Conservation (phyloP, 2,113 vertebrate genomes). For the Suncus etruscus region DNA sequence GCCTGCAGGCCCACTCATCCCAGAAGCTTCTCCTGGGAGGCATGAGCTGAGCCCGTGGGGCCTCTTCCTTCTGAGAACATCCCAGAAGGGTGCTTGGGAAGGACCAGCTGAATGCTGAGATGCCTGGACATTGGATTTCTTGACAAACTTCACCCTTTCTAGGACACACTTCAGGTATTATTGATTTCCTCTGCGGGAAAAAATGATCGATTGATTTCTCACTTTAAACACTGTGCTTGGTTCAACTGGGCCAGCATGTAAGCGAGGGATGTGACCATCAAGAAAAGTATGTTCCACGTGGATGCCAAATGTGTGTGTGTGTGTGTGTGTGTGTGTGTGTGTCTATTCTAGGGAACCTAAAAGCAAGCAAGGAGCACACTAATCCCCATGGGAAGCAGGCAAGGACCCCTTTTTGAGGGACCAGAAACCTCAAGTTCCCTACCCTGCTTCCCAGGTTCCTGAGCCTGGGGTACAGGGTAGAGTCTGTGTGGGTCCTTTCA, state of each 20-base stretch:
- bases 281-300: neutral
- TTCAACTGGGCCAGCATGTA: neutral
- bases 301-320: too few species aligned
- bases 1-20: neutral
- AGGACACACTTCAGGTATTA: slow-evolving; percentile 46
- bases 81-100: too few species aligned
- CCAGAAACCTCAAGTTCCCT: neutral
- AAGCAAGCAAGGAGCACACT: neutral
- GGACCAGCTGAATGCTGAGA: neutral
- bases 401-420: neutral
- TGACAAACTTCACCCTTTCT: neutral
- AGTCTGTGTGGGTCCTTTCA: neutral
- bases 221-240: neutral
- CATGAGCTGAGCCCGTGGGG: too few species aligned
- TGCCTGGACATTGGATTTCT: neutral
- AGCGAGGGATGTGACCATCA: neutral
- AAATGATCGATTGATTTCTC: slow-evolving; percentile 46
- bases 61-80: too few species aligned
- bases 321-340: too few species aligned
- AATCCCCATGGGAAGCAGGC: neutral
- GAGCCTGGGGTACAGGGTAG: neutral
- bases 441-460: neutral
- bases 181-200: slow-evolving; percentile 17
- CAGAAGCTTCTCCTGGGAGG: too few species aligned
- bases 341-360: neutral